Base-by-base conservation (phyloP, 2,888 invertebrate species). In the Tupiocoris notatus region DNA sequence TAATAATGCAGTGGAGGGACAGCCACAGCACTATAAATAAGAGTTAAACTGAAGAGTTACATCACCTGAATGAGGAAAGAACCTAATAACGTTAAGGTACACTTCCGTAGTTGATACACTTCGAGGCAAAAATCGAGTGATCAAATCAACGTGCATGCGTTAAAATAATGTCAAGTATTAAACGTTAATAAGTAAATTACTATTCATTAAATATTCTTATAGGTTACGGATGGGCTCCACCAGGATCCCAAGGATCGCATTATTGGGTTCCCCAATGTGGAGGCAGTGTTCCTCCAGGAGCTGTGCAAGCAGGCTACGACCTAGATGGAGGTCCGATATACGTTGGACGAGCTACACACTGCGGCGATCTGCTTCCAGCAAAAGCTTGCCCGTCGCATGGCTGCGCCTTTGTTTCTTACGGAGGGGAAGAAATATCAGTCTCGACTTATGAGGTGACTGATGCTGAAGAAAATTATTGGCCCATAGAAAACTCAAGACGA, bases 311-410 rank as follows among this genome's bases (percentile, higher is more conserved):
- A 62, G 93, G 93, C 21, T 86, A 86, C 0, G 93, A 93, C 82
- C 84, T 83, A 12, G 92, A 92, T 80, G 93, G 93, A 0, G 86
- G 87, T 0, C 85, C 88, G 68, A 91, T 94, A 81, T 93, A 88
- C 83, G 90, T 92, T 0, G 93, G 92, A 0, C 87, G 93, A 56
- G 82, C 83, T 1, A 80, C 79, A 57, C 82, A 83, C 78, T 81
- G 82, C 63, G 82, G 82, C 0, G 83, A 82, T 74, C 79, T 83
- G 21, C 67, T 84, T 12, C 82, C 83, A 1, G 83, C 82, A 20
- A 83, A 83, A 78, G 76, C 82, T 2, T 79, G 80, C 2, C 82
- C 82, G 0, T 77, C 67, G 18, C 81, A 82, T 39, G 79, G 80
- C 6, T 65, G 77, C 18, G 82, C 82, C 16, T 82, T 81, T 64